Conservation (phyloP, 1,140 invertebrate species). For the Zaprionus africanus region DNA sequence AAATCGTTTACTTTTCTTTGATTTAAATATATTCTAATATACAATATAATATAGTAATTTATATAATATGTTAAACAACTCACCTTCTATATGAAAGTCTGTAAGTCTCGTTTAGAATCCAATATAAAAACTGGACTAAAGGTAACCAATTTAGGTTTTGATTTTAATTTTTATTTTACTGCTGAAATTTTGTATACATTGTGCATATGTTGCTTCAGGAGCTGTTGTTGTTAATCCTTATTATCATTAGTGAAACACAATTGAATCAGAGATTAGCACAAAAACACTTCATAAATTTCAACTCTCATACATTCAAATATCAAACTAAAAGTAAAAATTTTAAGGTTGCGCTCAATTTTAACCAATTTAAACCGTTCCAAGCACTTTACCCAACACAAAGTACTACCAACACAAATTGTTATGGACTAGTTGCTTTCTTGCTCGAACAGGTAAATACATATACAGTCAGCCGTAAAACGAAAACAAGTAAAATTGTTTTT, state of each 20-base stretch:
- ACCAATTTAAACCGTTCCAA: neutral
- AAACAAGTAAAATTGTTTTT: neutral
- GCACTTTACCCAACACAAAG: slow-evolving; percentile 1
- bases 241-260: neutral
- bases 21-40: no score
- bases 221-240: no score
- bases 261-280: neutral
- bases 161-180: no score
- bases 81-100: no score
- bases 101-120: no score
- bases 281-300: neutral
- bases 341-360: neutral
- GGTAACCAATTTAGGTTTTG: no score
- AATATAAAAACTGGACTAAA: no score
- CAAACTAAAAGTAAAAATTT: neutral
- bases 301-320: neutral
- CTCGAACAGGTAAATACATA: slow-evolving; percentile 1
- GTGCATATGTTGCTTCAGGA: no score
- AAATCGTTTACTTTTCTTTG: no score
- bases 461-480: neutral
- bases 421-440: slow-evolving; percentile 5
- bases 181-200: no score
- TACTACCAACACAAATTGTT: slow-evolving; percentile 5
- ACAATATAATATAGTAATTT: no score
- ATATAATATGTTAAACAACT: no score